Conservation (phyloP, 1,140 invertebrate species). For the Drosophila ficusphila region DNA sequence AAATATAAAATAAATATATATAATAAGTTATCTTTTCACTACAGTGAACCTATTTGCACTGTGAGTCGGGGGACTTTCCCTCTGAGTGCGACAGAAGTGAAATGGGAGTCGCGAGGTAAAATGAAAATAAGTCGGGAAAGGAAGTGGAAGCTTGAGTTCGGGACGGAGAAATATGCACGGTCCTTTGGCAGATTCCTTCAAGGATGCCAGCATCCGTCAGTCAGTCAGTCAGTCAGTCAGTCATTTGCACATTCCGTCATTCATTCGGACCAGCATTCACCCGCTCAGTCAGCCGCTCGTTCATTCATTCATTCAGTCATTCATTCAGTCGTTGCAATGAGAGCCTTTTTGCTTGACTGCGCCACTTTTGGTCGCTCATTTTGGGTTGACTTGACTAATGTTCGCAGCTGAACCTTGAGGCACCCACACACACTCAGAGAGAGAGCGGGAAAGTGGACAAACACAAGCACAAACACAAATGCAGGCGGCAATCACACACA, state of each 20-base stretch:
- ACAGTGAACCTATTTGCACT: background rate
- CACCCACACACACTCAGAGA: slow-evolving; percentile 7
- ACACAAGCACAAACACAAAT: slow-evolving; percentile 20
- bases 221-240: slow-evolving; percentile 7
- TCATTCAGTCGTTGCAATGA: slow-evolving; percentile 64
- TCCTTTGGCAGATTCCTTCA: slow-evolving; percentile 16
- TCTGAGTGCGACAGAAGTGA: slow-evolving; percentile 18
- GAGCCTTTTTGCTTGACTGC: slow-evolving; percentile 67
- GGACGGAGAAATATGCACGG: slow-evolving; percentile 32
- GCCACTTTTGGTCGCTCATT: slow-evolving; percentile 72
- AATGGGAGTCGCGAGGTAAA: slow-evolving; percentile 33
- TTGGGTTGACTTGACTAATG: slow-evolving; percentile 74
- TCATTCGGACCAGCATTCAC: slow-evolving; percentile 31
- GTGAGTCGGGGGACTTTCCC: background rate
- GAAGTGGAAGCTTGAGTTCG: slow-evolving; percentile 13
- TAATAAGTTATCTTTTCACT: background rate
- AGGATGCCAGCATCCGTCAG: slow-evolving; percentile 15
- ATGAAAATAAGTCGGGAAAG: slow-evolving; percentile 21
- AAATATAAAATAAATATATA: background rate
- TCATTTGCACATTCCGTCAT: slow-evolving; percentile 22
- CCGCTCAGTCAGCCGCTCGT: slow-evolving; percentile 34
- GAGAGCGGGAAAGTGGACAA: slow-evolving; percentile 20
- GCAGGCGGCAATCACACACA: too few relatives aligned
- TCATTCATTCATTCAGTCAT: slow-evolving; percentile 55
- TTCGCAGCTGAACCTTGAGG: slow-evolving; percentile 52